These are phyloP conservation scores for Patella ulyssiponensis DNA, from an alignment of 2,888 invertebrate species.

Conservation along the genomic window DNA sequence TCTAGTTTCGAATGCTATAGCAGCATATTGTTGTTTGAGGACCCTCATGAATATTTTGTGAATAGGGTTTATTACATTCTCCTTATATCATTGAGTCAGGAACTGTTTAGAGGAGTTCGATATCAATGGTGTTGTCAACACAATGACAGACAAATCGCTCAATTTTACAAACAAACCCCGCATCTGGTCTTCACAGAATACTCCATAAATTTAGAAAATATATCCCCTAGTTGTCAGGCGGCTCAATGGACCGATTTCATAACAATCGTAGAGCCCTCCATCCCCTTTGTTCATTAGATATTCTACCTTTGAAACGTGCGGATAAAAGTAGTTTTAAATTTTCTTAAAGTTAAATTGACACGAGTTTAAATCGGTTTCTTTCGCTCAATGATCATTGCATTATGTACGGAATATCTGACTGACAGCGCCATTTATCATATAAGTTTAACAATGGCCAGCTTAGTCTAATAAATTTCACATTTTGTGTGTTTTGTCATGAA, in stretches of 20 bases:
- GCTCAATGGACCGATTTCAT: constrained; percentile 5
- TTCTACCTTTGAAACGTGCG: constrained; percentile 2
- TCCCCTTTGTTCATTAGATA: not conserved
- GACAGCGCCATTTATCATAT: constrained; percentile 26
- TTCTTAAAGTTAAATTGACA: constrained; percentile 9
- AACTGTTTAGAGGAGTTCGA: not conserved
- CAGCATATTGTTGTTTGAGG: too few relatives aligned
- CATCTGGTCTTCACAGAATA: not conserved
- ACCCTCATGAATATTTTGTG: constrained; percentile 2
- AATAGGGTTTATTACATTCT: constrained; percentile 4
- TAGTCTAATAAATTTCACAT: constrained; percentile 4
- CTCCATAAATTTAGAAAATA: constrained; percentile 3
- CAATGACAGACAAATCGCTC: too few relatives aligned
- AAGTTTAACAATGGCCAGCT: not conserved
- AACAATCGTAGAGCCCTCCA: not conserved
- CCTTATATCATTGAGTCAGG: not conserved
- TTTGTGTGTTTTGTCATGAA: not conserved
- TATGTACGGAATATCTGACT: constrained; percentile 17
- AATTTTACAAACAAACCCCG: too few relatives aligned
- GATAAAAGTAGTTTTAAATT: constrained; percentile 9
- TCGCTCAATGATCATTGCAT: constrained; percentile 24
- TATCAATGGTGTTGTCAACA: too few relatives aligned
- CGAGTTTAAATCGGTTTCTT: constrained; percentile 19
- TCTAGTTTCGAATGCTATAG: too few relatives aligned
- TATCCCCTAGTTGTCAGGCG: not conserved